phyloP scores from a whole-genome alignment of 1,140 invertebrate genomes.

The Spodoptera frugiperda region DNA sequence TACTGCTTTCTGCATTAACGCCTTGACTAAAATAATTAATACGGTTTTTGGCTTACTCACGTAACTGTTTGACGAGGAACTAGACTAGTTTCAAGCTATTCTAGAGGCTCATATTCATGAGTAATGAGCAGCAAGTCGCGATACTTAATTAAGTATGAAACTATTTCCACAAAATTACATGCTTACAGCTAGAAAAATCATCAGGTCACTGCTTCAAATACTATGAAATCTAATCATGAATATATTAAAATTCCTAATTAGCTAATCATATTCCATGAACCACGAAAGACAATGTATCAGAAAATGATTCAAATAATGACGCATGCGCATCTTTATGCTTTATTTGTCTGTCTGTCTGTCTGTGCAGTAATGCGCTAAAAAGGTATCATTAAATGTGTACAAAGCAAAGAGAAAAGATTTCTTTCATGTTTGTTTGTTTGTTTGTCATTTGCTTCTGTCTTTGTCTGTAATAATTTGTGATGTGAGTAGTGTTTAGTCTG shows the following conservation, averaged over 20 bases:
- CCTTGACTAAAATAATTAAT: too few species aligned
- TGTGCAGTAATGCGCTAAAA: slow-evolving; percentile 27
- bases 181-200: too few species aligned
- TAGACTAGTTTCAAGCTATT: too few species aligned
- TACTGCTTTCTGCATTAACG: too few species aligned
- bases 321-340: neutral
- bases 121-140: too few species aligned
- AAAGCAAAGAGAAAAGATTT: neutral
- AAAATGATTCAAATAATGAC: slow-evolving; percentile 33
- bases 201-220: too few species aligned
- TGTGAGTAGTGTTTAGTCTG: neutral
- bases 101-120: too few species aligned
- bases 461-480: slow-evolving; percentile 7
- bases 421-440: neutral
- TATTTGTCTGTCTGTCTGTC: slow-evolving; percentile 34
- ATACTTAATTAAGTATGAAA: too few species aligned
- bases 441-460: neutral
- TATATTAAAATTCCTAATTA: neutral
- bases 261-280: neutral
- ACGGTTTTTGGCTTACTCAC: too few species aligned
- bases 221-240: too few species aligned
- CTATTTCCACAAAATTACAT: too few species aligned
- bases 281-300: slow-evolving; percentile 9
- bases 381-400: slow-evolving; percentile 30
- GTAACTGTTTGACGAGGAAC: too few species aligned